Evolutionary conservation across 2,113 vertebrate genomes (phyloP).

Genomic region (Chionomys nivalis): DNA sequence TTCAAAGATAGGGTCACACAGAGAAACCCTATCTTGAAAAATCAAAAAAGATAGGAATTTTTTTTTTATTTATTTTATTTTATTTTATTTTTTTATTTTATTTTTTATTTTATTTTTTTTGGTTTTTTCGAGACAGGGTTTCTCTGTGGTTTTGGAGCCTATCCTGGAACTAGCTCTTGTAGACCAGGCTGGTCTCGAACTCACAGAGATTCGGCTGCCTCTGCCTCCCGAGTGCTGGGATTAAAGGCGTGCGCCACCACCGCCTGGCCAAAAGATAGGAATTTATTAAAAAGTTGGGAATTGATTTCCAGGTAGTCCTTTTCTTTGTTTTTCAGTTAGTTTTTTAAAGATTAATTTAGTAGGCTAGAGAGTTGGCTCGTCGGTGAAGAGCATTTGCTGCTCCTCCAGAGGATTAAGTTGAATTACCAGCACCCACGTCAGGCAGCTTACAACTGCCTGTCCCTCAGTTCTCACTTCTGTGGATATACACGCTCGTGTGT

Average conservation of each 20-base stretch:
- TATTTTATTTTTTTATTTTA: too few species aligned
- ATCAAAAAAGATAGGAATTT: not conserved
- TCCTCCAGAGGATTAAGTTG: not conserved
- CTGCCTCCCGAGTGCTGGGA: too few species aligned
- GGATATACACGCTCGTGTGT: not conserved
- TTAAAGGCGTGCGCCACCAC: too few species aligned
- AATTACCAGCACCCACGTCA: not conserved
- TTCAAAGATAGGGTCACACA: not conserved
- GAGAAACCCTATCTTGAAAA: not conserved
- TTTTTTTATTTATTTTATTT: too few species aligned
- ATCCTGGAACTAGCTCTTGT: too few species aligned
- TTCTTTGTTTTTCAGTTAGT: not conserved
- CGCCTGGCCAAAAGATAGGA: too few species aligned
- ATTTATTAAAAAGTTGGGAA: not conserved
- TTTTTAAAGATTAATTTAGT: not conserved
- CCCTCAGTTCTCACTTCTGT: not conserved
- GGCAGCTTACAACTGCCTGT: not conserved
- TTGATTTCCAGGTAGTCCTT: slow-evolving; percentile 7
- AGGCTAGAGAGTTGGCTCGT: not conserved
- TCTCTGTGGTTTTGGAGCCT: too few species aligned
- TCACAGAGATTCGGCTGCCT: too few species aligned
- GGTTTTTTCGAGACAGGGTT: too few species aligned
- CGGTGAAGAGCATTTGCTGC: not conserved
- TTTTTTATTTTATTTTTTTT: too few species aligned
- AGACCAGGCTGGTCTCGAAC: too few species aligned